Conservation (phyloP, 2,888 invertebrate species). For the Himalopsyche kuldschensis region DNA sequence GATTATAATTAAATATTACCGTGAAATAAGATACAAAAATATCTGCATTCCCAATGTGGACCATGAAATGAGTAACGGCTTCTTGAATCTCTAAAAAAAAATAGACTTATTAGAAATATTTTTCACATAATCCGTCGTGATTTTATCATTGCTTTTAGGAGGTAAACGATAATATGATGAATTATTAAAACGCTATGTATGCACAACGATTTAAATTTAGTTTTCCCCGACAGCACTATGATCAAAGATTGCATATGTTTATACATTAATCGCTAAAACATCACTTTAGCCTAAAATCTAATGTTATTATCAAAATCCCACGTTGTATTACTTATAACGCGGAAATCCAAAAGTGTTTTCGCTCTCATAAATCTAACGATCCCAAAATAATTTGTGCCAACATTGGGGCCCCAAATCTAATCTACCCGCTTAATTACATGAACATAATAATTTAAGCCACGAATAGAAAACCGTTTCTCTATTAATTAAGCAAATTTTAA, state of each 20-base stretch:
- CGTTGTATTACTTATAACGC: background rate
- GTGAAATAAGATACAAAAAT: too few species aligned
- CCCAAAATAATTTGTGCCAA: background rate
- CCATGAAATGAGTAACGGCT: too few species aligned
- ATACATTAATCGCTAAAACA: background rate
- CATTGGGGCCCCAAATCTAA: background rate
- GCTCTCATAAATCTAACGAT: background rate
- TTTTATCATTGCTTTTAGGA: too few species aligned
- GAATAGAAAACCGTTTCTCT: slow-evolving; percentile 8
- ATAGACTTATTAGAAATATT: too few species aligned
- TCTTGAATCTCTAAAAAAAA: too few species aligned
- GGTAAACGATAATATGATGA: too few species aligned
- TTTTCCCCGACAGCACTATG: too few species aligned
- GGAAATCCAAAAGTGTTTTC: background rate
- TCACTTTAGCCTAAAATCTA: background rate
- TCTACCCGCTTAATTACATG: background rate
- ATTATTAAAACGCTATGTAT: too few species aligned
- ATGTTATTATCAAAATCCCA: background rate
- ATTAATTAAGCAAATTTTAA: slow-evolving; percentile 26
- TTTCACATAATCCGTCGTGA: too few species aligned
- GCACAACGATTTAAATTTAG: too few species aligned
- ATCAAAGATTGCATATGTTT: background rate
- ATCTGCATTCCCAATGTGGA: too few species aligned
- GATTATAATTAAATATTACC: too few species aligned
- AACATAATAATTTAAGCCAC: background rate